Evolutionary conservation across 2,888 invertebrate genomes (phyloP).

Genomic region (Agonopterix subpropinquella): DNA sequence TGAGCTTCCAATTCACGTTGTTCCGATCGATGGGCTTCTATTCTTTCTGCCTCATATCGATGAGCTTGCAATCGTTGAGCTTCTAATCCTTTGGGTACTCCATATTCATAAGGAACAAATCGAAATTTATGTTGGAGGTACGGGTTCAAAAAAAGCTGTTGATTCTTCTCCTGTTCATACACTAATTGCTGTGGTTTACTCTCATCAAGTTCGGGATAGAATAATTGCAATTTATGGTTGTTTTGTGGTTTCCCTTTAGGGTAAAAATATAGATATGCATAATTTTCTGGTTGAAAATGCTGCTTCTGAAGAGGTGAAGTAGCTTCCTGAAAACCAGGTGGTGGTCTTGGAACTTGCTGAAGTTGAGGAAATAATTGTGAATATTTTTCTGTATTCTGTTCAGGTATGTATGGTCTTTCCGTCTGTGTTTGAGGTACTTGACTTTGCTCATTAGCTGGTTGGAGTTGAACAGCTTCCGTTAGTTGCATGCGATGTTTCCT

Average conservation of each 20-base stretch:
- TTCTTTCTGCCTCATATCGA: not conserved
- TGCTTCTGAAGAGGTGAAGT: not conserved
- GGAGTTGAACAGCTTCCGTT: slow-evolving; percentile 4
- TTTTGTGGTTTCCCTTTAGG: slow-evolving; percentile 4
- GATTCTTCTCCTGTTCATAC: not conserved
- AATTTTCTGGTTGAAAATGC: slow-evolving; percentile 4
- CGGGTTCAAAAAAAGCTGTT: not conserved
- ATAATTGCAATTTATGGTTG: not conserved
- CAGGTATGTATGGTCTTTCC: not conserved
- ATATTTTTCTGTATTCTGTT: slow-evolving; percentile 4
- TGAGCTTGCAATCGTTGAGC: slow-evolving; percentile 4
- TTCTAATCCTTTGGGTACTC: slow-evolving; percentile 12
- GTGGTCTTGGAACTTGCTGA: not conserved
- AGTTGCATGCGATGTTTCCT: slow-evolving; percentile 2
- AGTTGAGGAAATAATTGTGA: not conserved
- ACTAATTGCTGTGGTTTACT: not conserved
- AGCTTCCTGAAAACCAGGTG: not conserved
- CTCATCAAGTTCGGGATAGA: not conserved
- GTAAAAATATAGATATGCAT: slow-evolving; percentile 10
- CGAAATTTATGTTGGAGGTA: slow-evolving; percentile 9
- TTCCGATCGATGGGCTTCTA: slow-evolving; percentile 1
- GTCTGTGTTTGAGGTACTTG: not conserved
- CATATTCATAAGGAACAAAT: slow-evolving; percentile 19
- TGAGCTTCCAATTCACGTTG: not conserved
- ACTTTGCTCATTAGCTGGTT: slow-evolving; percentile 6